A percentile compares a stretch with the other conserved stretches of the same genome.
These are phyloP conservation scores for Lordiphosa collinella DNA, from an alignment of 1,140 invertebrate genomes.

Conservation along the genomic window DNA sequence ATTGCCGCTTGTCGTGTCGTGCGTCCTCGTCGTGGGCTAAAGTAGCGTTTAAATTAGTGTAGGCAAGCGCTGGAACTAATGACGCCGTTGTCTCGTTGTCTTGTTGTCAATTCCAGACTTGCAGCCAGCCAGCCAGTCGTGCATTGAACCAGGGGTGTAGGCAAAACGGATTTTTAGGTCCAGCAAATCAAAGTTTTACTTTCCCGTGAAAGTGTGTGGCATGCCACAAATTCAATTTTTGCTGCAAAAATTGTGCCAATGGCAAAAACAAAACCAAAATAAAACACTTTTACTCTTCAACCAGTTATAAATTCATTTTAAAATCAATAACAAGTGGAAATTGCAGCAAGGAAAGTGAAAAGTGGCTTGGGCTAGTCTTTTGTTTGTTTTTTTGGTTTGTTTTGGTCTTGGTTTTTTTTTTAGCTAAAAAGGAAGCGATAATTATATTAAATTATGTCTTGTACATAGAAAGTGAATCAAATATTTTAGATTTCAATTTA, in stretches of 20 bases:
- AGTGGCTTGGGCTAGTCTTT: constrained; percentile 21
- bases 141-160: constrained; percentile 54
- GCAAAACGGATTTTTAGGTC: constrained; percentile 7
- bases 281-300: constrained; percentile 32
- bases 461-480: constrained; percentile 59
- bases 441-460: constrained; percentile 43
- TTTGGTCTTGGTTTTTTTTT: constrained; percentile 26
- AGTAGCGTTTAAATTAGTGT: constrained; percentile 70
- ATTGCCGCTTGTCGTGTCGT: constrained; percentile 51
- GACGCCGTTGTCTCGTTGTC: constrained; percentile 49
- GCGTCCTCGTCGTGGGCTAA: constrained; percentile 45
- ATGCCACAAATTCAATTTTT: constrained; percentile 61
- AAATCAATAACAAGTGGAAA: constrained; percentile 54
- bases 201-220: constrained; percentile 74
- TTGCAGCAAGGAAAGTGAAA: constrained; percentile 62
- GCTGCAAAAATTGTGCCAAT: constrained; percentile 30
- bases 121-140: constrained; percentile 37
- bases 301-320: constrained; percentile 22
- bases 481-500: constrained; percentile 57
- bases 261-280: constrained; percentile 1
- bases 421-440: constrained; percentile 57
- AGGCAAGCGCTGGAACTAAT: constrained; percentile 72
- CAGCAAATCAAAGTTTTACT: constrained; percentile 58
- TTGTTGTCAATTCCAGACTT: constrained; percentile 30
- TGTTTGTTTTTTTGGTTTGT: too few relatives aligned